Evolutionary conservation across 2,113 vertebrate species (phyloP).

Genomic region (Poicephalus meyeri): DNA sequence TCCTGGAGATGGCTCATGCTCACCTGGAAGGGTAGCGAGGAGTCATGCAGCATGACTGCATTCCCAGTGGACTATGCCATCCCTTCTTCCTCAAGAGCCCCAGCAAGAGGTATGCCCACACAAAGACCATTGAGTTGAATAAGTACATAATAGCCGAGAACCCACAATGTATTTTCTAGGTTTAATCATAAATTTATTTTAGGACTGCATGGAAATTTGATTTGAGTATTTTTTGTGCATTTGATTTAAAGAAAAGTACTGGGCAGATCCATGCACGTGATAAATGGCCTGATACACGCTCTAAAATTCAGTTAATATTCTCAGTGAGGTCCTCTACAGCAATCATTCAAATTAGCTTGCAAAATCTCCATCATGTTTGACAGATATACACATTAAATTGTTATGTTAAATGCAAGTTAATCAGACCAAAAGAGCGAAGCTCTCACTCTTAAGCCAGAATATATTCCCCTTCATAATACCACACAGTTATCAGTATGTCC

Average conservation of each 20-base stretch:
- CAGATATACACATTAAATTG: neutral
- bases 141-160: neutral
- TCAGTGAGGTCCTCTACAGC: neutral
- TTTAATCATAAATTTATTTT: neutral
- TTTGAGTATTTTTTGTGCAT: neutral
- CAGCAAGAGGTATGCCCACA: neutral
- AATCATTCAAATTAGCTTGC: neutral
- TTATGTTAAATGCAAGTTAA: neutral
- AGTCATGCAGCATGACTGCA: rapidly evolving
- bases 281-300: neutral
- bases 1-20: neutral
- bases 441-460: neutral
- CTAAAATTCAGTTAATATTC: neutral
- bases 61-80: neutral
- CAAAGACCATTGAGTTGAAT: neutral
- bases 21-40: neutral
- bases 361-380: neutral
- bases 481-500: constrained; percentile 7
- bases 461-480: neutral
- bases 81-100: neutral
- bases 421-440: constrained; percentile 20
- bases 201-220: neutral
- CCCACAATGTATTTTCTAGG: neutral
- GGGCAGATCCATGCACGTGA: neutral
- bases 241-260: neutral